Evolutionary conservation across 2,797 vertebrate genomes (phyloP), one percentile per base, ranked within the genome.

Genomic region (Acanthurus lineatus): DNA sequence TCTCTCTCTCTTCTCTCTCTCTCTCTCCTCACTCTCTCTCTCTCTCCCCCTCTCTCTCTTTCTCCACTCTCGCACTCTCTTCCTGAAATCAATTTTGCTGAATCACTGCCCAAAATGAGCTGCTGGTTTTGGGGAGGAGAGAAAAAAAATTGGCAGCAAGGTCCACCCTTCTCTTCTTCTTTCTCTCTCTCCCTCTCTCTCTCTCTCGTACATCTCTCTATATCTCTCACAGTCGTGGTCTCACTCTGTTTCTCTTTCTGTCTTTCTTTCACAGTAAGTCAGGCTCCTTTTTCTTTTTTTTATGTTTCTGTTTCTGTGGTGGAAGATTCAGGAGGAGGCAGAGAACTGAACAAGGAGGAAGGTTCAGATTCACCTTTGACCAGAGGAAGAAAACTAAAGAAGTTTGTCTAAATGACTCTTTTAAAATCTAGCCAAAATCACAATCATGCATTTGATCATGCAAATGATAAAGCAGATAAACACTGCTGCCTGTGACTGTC

Each of bases 31-130:
- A 45, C 38, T 48, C 28, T 48, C 65, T 66, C 51, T 67, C 25
- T n/a, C 49, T 42, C 69, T 11, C 60, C 63, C 68, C 60, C 76
- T 74, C 54, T 69, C 56, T 32, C 66, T 56, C 66, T 57, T 52
- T 15, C 63, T 52, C 40, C 60, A 20, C 67, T 79, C 66, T 68
- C 40, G 4, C 61, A 14, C 74, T 73, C 79, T 79, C 84, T 86
- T 81, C 73, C 79, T 82, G 77, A 88, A 89, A 92, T 93, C 88
- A 88, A 90, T 93, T 93, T 88, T 93, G 93, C 92, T 93, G 91
- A 95, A 91, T 95, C 94, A 93, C 84, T 89, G 91, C 85, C 89
- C 82, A 91, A 93, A 93, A 91, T 85, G 87, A 92, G 89, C 78
- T 81, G 78, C 88, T 87, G 87, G 84, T 89, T 83, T 90, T 81